Base-by-base conservation (phyloP, 2,113 vertebrate species). In the Podiceps cristatus region DNA sequence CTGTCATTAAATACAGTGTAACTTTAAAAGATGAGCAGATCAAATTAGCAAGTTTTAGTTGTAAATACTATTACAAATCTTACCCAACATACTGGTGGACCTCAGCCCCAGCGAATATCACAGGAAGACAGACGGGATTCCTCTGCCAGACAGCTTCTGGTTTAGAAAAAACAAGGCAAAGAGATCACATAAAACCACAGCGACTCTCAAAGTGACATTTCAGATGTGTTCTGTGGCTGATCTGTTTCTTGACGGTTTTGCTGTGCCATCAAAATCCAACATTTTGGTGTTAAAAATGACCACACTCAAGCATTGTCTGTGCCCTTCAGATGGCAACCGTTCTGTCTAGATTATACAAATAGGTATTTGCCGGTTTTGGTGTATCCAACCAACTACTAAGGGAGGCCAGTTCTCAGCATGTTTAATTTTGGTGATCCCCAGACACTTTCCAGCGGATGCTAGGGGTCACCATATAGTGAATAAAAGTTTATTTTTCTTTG, bases 201-300 rank as follows among this genome's bases (percentile, higher is more conserved):
- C 1, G 19, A 18, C 37, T 60, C 73, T 27, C 86, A 37, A 45
- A 50, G 68, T 9, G 52, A 33, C 19, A 20, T 37, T 78, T 23
- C 0, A 4, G 33, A 25, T 11, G 4, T 11, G 3, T 13, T 6
- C 11, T 8, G 35, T 56, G 77, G 31, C 35, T 0, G 2, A 53
- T 7, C 27, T 64, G 24, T 44, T 52, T 37, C 60, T 68, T 6
- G 12, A 40, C 28, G 53, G 33, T 19, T 89, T 45, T 68, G 40
- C 76, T 66, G 45, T 28, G 18, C 29, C 53, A 53, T 4, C 27
- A 29, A 67, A 91, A 50, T 27, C 28, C 69, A 53, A 35, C 25
- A 11, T 40, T 88, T 71, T 84, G 23, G 53, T 40, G 44, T 74
- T 18, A 74, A n/a, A 78, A 79, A 10, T 8, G 12, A 1, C 5